phyloP scores from a whole-genome alignment of 2,888 invertebrate species.

The Heteromyza rotundicornis region DNA sequence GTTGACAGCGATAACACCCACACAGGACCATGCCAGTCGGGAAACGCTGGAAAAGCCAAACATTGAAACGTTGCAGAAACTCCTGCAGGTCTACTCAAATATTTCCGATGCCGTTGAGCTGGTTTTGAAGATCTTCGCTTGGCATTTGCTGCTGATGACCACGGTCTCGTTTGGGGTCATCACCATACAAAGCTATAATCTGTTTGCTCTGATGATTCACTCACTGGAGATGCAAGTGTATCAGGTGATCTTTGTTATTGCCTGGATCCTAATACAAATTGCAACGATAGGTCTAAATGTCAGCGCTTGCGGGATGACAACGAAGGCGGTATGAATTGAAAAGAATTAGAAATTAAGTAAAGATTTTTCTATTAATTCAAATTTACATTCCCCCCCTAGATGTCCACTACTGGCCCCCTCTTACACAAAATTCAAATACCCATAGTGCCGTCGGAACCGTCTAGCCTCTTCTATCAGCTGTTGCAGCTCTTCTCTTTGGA shows the following conservation, averaged over 20 bases:
- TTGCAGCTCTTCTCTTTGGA: constrained; percentile 46
- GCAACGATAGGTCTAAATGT: constrained; percentile 44
- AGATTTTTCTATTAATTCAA: no score
- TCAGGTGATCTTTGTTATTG: constrained; percentile 37
- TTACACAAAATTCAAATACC: constrained; percentile 40
- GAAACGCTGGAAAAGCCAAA: constrained; percentile 4
- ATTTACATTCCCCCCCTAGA: constrained; percentile 31
- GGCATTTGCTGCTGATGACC: constrained; percentile 42
- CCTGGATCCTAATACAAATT: constrained; percentile 47
- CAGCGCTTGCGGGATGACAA: constrained; percentile 39
- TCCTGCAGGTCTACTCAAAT: constrained; percentile 40
- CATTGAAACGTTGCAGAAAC: constrained; percentile 31
- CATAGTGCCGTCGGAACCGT: background rate
- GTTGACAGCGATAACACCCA: constrained; percentile 10
- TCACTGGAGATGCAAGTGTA: constrained; percentile 36
- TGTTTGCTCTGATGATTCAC: constrained; percentile 41
- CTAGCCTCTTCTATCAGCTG: constrained; percentile 30
- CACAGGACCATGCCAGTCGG: constrained; percentile 14
- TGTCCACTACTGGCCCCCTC: constrained; percentile 40
- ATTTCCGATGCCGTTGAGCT: constrained; percentile 39
- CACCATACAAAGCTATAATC: constrained; percentile 47
- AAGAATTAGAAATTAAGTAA: background rate
- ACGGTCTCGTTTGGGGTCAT: constrained; percentile 43
- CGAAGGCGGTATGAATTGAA: constrained; percentile 36
- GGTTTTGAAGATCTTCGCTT: constrained; percentile 41